A percentile compares a stretch with the other conserved stretches of the same genome.
Evolutionary conservation across 2,888 invertebrate species (phyloP).

Genomic region (Tenthredo amoena): DNA sequence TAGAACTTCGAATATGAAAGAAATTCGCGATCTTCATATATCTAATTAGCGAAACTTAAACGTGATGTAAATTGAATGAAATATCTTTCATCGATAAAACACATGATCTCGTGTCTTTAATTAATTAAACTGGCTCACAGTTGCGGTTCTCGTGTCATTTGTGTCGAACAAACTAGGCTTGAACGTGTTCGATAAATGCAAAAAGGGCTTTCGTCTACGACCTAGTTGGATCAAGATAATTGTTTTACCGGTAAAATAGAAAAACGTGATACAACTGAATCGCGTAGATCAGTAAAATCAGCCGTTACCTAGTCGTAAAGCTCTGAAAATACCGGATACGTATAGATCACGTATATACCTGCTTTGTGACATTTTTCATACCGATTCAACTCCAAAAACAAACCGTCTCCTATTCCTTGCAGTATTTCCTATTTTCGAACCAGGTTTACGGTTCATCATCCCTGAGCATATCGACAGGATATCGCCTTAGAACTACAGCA

Average conservation of each 20-base stretch:
- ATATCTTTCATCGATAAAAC: neutral
- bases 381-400: neutral
- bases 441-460: conserved; percentile 15
- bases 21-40: no score
- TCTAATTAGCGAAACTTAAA: no score
- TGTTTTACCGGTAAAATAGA: neutral
- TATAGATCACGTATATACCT: neutral
- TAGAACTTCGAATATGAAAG: neutral
- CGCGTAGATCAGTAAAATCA: neutral
- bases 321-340: neutral
- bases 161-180: neutral
- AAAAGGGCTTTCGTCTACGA: neutral
- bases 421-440: neutral
- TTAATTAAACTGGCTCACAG: no score
- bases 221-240: neutral
- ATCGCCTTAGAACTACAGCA: no score
- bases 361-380: neutral
- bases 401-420: neutral
- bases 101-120: neutral
- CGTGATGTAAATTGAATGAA: neutral
- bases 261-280: neutral
- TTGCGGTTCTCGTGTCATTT: neutral
- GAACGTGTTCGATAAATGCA: neutral
- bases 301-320: neutral
- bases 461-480: neutral